These are phyloP conservation scores for Hylaea fasciaria DNA, from an alignment of 2,888 invertebrate genomes.

Conservation along the genomic window DNA sequence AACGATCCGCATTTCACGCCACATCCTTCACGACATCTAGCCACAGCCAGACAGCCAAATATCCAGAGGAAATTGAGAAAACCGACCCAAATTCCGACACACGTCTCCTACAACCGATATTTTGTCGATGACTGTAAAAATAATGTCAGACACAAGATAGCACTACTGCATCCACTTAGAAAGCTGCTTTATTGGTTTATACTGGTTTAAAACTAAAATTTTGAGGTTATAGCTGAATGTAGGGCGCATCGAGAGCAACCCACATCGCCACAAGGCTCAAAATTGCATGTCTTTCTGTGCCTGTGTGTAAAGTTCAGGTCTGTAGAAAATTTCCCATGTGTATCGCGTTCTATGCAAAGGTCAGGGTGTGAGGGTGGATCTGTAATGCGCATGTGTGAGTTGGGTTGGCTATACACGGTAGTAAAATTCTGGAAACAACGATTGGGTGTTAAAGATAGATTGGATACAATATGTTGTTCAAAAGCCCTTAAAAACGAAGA, in stretches of 20 bases:
- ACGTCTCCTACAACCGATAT: slow-evolving; percentile 2
- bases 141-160: slow-evolving; percentile 17
- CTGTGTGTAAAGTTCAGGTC: slow-evolving; percentile 61
- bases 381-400: slow-evolving; percentile 59
- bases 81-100: slow-evolving; percentile 28
- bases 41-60: slow-evolving; percentile 34
- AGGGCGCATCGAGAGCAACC: slow-evolving; percentile 70
- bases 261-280: slow-evolving; percentile 62
- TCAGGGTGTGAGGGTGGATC: slow-evolving; percentile 52
- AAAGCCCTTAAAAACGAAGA: no score
- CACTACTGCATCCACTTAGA: slow-evolving; percentile 39
- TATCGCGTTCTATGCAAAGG: slow-evolving; percentile 43
- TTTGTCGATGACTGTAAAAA: neutral
- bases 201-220: slow-evolving; percentile 66
- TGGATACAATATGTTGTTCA: neutral
- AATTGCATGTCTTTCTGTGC: slow-evolving; percentile 55
- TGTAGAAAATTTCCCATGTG: slow-evolving; percentile 53
- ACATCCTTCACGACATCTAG: slow-evolving; percentile 37
- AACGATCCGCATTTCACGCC: slow-evolving; percentile 34
- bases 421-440: slow-evolving; percentile 19
- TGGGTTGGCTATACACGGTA: slow-evolving; percentile 46
- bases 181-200: slow-evolving; percentile 56
- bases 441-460: neutral
- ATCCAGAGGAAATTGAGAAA: slow-evolving; percentile 22
- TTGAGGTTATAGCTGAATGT: slow-evolving; percentile 82